These are phyloP conservation scores for Homarus gammarus DNA, from an alignment of 2,888 invertebrate species.

Conservation along the genomic window DNA sequence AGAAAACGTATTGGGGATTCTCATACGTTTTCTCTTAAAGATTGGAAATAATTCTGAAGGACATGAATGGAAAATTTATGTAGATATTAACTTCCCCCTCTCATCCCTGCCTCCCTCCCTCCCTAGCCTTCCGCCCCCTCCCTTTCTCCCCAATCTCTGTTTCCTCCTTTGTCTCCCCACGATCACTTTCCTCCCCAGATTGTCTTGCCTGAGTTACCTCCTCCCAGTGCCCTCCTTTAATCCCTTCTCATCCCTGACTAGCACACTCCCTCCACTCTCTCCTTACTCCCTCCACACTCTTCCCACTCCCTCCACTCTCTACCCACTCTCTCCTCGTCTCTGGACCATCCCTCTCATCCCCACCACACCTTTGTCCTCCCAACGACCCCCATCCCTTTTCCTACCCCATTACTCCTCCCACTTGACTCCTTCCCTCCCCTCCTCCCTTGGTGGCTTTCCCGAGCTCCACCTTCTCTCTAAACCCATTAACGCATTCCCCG, in stretches of 20 bases:
- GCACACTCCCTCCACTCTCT: neutral
- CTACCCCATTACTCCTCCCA: neutral
- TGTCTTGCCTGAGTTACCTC: neutral
- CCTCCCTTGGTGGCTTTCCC: no score
- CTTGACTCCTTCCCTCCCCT: no score
- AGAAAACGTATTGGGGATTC: no score
- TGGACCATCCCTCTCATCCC: neutral
- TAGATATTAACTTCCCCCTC: no score
- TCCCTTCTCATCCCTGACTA: neutral
- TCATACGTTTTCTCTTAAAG: no score
- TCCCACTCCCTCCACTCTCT: no score
- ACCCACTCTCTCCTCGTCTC: neutral
- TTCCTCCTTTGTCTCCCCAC: neutral
- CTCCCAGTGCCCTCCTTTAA: neutral
- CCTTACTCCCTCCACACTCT: neutral
- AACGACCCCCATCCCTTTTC: no score
- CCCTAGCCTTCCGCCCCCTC: neutral
- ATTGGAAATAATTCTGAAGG: no score
- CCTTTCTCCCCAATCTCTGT: neutral
- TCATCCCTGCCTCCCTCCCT: conserved; percentile 19
- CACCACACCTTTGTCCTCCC: no score
- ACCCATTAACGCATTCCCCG: no score
- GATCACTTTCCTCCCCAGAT: neutral
- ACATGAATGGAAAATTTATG: no score
- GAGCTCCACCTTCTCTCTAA: no score